These are phyloP conservation scores for Silurus asotus DNA, from an alignment of 2,113 vertebrate species.

Conservation along the genomic window DNA sequence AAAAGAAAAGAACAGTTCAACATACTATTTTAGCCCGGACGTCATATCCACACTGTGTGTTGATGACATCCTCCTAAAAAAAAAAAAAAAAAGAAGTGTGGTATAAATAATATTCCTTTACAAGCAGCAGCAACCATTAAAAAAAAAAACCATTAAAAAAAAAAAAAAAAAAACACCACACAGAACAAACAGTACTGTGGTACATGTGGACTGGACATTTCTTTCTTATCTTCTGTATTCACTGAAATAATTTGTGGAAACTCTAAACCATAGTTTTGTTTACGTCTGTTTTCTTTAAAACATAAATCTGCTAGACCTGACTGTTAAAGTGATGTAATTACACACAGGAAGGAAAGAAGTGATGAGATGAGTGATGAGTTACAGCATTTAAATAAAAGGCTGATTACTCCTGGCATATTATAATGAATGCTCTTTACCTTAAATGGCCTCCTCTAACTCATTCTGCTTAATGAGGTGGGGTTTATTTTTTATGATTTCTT, in stretches of 20 bases:
- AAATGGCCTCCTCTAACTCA: background rate
- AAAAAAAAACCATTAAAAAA: background rate
- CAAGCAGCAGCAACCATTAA: background rate
- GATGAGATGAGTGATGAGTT: background rate
- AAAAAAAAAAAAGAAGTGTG: constrained; percentile 48
- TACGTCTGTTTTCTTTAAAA: background rate
- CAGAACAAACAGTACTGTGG: background rate
- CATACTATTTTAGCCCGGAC: constrained; percentile 90
- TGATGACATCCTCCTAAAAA: constrained; percentile 93
- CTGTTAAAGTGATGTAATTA: background rate
- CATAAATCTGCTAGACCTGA: background rate
- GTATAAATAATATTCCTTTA: constrained; percentile 8
- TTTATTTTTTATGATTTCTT: constrained; percentile 1
- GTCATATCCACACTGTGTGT: constrained; percentile 97
- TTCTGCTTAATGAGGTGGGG: background rate
- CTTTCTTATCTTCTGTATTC: background rate
- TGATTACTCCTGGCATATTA: background rate
- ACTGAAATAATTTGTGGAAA: background rate
- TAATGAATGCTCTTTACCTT: background rate
- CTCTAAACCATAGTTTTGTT: background rate
- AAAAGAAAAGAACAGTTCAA: constrained; percentile 50
- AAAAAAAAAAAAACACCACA: background rate
- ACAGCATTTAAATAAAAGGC: background rate
- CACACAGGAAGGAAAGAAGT: background rate
- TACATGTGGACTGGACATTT: background rate